Evolutionary conservation across 2,113 vertebrate species (phyloP).

Genomic region (Triplophysa tibetana): DNA sequence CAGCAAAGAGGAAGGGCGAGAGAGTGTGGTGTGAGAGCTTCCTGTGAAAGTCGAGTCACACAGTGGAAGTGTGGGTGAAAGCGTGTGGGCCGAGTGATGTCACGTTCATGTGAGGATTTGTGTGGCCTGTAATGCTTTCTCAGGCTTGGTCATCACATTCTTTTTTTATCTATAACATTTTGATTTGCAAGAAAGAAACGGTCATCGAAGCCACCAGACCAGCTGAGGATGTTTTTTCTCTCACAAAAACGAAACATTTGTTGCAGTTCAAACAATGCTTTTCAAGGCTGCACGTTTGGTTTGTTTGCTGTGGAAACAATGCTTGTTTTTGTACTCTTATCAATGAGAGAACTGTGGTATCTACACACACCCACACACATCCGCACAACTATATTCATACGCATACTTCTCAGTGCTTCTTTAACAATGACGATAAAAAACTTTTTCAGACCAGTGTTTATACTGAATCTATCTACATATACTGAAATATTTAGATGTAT

Average conservation of each 20-base stretch:
- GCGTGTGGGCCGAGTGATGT: conserved; percentile 3
- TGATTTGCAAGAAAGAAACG: conserved; percentile 3
- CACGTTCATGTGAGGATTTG: conserved; percentile 42
- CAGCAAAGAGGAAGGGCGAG: conserved; percentile 38
- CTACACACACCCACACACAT: background rate
- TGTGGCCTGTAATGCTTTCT: conserved; percentile 2
- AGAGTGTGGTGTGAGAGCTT: conserved; percentile 35
- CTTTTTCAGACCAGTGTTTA: conserved; percentile 50
- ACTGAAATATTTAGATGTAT: conserved; percentile 44
- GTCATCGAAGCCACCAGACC: conserved; percentile 32
- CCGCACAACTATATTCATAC: background rate
- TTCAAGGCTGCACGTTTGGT: conserved; percentile 5
- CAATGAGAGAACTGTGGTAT: conserved; percentile 9
- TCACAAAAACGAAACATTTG: conserved; percentile 29
- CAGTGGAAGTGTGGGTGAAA: conserved; percentile 40
- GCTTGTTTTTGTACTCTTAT: conserved; percentile 48
- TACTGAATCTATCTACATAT: conserved; percentile 39
- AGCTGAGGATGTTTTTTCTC: conserved; percentile 43
- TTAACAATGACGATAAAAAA: conserved; percentile 38
- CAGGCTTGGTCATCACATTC: background rate
- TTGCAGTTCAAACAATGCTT: conserved; percentile 11
- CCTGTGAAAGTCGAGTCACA: conserved; percentile 26
- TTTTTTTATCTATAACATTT: conserved; percentile 36
- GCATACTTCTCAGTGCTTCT: conserved; percentile 12
- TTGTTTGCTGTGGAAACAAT: conserved; percentile 51